Percentiles rank a stretch among this genome's conserved stretches.
phyloP scores from a whole-genome alignment of 2,888 invertebrate species.

The Monochamus alternatus region DNA sequence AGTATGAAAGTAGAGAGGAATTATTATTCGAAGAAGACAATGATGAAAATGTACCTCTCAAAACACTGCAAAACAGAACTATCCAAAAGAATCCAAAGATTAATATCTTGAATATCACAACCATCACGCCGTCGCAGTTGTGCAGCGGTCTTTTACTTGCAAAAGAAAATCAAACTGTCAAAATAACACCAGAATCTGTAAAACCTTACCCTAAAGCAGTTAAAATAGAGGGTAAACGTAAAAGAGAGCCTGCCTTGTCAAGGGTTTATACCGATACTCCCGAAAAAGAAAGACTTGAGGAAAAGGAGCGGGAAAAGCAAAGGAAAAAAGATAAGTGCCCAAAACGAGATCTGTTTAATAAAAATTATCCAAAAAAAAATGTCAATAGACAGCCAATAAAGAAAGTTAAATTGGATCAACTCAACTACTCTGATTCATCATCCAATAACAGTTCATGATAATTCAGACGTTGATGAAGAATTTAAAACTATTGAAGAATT shows the following conservation, averaged over 20 bases:
- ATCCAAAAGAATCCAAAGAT: background rate
- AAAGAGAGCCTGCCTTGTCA: background rate
- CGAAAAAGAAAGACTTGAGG: conserved; percentile 5
- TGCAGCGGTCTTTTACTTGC: background rate
- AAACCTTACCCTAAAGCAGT: background rate
- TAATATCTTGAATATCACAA: no score
- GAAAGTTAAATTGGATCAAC: conserved; percentile 1
- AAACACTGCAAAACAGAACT: background rate
- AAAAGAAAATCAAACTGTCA: background rate
- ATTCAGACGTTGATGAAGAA: background rate
- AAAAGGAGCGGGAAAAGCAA: background rate
- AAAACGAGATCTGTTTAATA: conserved; percentile 1
- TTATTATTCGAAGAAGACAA: background rate
- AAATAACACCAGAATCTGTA: conserved; percentile 2
- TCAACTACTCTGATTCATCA: conserved; percentile 3
- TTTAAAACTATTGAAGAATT: no score
- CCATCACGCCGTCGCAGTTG: no score
- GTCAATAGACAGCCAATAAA: background rate
- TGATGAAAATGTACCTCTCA: no score
- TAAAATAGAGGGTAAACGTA: conserved; percentile 5
- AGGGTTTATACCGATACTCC: conserved; percentile 5
- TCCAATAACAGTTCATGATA: conserved; percentile 5
- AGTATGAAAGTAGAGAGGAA: background rate
- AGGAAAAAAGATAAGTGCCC: background rate
- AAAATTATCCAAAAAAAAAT: background rate